These are phyloP conservation scores for Therioaphis trifolii DNA, from an alignment of 2,888 invertebrate species.

Conservation along the genomic window DNA sequence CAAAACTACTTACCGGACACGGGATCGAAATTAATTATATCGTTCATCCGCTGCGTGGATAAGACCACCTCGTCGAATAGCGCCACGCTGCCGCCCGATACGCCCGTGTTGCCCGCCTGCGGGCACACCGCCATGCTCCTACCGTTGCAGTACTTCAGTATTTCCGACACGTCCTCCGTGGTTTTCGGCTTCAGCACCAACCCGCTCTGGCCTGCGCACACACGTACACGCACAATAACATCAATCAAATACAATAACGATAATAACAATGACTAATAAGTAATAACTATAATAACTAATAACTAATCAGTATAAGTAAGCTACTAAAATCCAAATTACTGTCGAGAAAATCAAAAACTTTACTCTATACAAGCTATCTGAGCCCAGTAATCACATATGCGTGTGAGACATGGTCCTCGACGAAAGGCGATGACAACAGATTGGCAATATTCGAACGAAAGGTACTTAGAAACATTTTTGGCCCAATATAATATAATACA, in stretches of 20 bases:
- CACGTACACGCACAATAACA: conserved; percentile 28
- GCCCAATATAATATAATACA: too few relatives aligned
- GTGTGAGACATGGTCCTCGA: too few relatives aligned
- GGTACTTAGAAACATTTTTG: too few relatives aligned
- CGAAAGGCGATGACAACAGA: too few relatives aligned
- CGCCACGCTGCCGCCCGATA: conserved; percentile 96
- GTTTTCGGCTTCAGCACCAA: conserved; percentile 87
- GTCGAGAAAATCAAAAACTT: too few relatives aligned
- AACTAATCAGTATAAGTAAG: too few relatives aligned
- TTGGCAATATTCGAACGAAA: too few relatives aligned
- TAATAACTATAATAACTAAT: too few relatives aligned
- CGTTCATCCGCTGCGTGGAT: conserved; percentile 84
- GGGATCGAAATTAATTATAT: conserved; percentile 83
- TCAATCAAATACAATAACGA: not conserved
- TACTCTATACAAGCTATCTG: too few relatives aligned
- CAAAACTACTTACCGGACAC: conserved; percentile 76
- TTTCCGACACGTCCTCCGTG: conserved; percentile 86
- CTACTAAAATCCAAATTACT: too few relatives aligned
- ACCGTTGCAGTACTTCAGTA: conserved; percentile 86
- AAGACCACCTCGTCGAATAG: conserved; percentile 96
- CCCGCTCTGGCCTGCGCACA: conserved; percentile 73
- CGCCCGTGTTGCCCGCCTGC: conserved; percentile 94
- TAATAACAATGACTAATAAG: not conserved
- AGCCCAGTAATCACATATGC: too few relatives aligned
- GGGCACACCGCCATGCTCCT: conserved; percentile 92